Evolutionary conservation across 2,888 invertebrate genomes (phyloP).

Genomic region (Glyphotaelius pellucidus): DNA sequence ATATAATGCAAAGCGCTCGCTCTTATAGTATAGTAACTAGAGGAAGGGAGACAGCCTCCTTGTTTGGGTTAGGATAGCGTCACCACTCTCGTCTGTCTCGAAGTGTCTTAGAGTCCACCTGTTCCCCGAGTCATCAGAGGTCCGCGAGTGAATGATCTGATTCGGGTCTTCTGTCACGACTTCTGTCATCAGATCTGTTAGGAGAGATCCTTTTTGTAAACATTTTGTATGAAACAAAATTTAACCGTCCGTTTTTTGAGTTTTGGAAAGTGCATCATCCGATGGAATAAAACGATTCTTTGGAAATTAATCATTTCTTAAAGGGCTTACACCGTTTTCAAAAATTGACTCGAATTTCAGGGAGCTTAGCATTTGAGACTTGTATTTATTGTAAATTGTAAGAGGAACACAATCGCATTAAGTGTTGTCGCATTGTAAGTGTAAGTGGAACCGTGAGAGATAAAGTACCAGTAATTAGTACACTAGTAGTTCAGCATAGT

Average conservation of each 20-base stretch:
- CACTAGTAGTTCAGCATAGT: constrained; percentile 54
- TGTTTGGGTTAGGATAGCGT: constrained; percentile 42
- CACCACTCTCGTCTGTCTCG: neutral
- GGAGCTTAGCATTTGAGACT: constrained; percentile 66
- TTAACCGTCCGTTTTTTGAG: constrained; percentile 52
- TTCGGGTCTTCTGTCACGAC: neutral
- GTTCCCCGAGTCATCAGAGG: neutral
- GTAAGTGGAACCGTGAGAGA: constrained; percentile 53
- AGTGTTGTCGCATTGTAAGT: constrained; percentile 12
- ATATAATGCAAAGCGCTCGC: constrained; percentile 62
- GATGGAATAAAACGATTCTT: constrained; percentile 23
- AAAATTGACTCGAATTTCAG: constrained; percentile 64
- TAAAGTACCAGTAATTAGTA: constrained; percentile 62
- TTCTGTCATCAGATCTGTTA: neutral
- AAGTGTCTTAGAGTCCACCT: constrained; percentile 45
- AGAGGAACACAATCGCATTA: constrained; percentile 57
- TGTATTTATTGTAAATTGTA: constrained; percentile 65
- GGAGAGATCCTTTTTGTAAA: neutral
- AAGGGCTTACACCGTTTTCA: constrained; percentile 53
- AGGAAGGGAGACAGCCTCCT: constrained; percentile 51
- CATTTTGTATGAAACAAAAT: constrained; percentile 27
- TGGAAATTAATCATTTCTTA: constrained; percentile 6
- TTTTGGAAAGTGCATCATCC: constrained; percentile 44
- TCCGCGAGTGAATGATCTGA: neutral
- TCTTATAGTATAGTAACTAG: constrained; percentile 60